These are phyloP conservation scores for Eristalis intricaria DNA, from an alignment of 2,888 invertebrate species.

Conservation along the genomic window DNA sequence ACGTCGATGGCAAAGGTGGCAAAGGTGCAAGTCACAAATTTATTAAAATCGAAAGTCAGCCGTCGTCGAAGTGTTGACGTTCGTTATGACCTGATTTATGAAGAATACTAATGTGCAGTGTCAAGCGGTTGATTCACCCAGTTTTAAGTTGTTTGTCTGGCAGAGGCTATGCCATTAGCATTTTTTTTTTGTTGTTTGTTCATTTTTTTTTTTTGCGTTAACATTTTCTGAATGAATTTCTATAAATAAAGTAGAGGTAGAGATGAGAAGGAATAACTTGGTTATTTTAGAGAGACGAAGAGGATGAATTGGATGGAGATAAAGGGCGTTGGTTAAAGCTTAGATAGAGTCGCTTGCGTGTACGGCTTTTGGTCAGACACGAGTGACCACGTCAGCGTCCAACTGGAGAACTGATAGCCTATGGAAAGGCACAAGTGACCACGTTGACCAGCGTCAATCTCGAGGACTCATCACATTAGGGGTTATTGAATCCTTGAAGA, in stretches of 20 bases:
- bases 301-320: not conserved
- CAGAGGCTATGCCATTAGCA: slow-evolving; percentile 14
- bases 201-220: not conserved
- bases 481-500: too few relatives aligned
- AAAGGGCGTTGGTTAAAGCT: too few relatives aligned
- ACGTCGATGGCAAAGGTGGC: slow-evolving; percentile 21
- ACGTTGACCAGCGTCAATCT: too few relatives aligned
- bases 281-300: not conserved
- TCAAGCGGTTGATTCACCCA: slow-evolving; percentile 36
- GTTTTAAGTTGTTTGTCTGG: slow-evolving; percentile 12
- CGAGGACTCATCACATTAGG: too few relatives aligned
- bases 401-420: too few relatives aligned
- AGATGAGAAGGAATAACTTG: not conserved
- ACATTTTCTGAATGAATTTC: not conserved
- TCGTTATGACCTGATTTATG: slow-evolving; percentile 46
- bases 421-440: too few relatives aligned
- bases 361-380: too few relatives aligned
- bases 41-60: slow-evolving; percentile 57
- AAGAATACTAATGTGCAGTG: slow-evolving; percentile 37
- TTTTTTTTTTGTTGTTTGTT: slow-evolving; percentile 4
- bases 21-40: slow-evolving; percentile 2
- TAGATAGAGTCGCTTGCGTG: too few relatives aligned
- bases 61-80: slow-evolving; percentile 30
- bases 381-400: too few relatives aligned
- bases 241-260: not conserved